A percentile compares a stretch with the other conserved stretches of the same genome.
Evolutionary conservation across 2,888 invertebrate genomes (phyloP).

Genomic region (Ochropleura leucogaster): DNA sequence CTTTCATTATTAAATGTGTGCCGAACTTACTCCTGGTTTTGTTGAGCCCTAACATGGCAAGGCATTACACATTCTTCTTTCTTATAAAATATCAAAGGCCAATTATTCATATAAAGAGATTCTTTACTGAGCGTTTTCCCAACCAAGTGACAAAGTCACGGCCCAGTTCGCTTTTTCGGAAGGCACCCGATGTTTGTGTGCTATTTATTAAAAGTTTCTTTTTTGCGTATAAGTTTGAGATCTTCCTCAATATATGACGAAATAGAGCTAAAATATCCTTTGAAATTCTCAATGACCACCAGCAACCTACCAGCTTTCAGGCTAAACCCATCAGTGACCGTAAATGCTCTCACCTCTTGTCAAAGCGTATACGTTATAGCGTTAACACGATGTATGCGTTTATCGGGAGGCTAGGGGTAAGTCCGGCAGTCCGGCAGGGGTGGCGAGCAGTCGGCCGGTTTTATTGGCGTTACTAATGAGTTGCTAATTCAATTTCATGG

Average conservation of each 20-base stretch:
- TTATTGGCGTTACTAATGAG: constrained; percentile 90
- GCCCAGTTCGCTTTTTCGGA: constrained; percentile 9
- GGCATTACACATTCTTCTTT: constrained; percentile 46
- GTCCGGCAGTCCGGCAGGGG: constrained; percentile 58
- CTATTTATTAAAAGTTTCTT: neutral
- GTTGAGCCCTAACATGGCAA: constrained; percentile 30
- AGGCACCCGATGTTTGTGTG: neutral
- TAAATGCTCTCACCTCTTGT: constrained; percentile 59
- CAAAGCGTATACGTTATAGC: constrained; percentile 46
- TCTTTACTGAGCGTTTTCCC: constrained; percentile 32
- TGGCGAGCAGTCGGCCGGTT: constrained; percentile 79
- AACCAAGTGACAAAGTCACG: constrained; percentile 38
- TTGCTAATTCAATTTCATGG: constrained; percentile 91
- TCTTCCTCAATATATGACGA: neutral
- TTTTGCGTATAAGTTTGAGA: neutral
- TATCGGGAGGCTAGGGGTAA: constrained; percentile 61
- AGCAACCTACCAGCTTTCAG: constrained; percentile 5
- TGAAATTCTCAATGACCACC: constrained; percentile 2
- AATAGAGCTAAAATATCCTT: neutral
- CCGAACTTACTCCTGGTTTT: constrained; percentile 29
- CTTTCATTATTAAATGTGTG: constrained; percentile 62
- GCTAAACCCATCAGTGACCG: constrained; percentile 35
- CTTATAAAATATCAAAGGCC: constrained; percentile 43
- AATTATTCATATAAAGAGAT: constrained; percentile 53
- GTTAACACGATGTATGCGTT: constrained; percentile 46